A percentile compares a stretch with the other conserved stretches of the same genome.
These are phyloP conservation scores for Tetropium fuscum DNA, from an alignment of 2,888 invertebrate species.

Conservation along the genomic window DNA sequence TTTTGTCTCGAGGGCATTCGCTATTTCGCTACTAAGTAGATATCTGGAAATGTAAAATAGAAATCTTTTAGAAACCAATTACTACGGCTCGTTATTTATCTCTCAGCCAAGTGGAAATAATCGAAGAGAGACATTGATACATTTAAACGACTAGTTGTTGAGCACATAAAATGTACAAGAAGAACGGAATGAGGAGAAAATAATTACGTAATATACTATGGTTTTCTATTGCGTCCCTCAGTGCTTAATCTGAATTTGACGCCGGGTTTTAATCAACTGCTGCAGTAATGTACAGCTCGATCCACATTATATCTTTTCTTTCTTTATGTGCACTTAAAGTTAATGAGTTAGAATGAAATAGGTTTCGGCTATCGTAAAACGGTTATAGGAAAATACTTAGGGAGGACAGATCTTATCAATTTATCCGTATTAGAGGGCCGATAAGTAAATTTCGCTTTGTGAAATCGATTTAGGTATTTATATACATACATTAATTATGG, in stretches of 20 bases:
- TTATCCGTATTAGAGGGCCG: constrained; percentile 59
- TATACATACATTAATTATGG: constrained; percentile 29
- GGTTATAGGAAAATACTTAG: constrained; percentile 61
- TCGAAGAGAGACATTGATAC: constrained; percentile 11
- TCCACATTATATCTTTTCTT: constrained; percentile 49
- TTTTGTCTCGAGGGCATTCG: no score
- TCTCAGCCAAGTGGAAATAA: not conserved
- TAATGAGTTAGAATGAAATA: constrained; percentile 62
- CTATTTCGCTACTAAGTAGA: no score
- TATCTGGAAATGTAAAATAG: no score
- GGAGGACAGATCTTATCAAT: constrained; percentile 57
- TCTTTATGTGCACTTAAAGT: constrained; percentile 60
- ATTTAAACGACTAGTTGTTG: constrained; percentile 8
- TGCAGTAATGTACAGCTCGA: constrained; percentile 51
- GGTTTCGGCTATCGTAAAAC: constrained; percentile 58
- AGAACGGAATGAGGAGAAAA: constrained; percentile 4
- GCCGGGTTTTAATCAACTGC: constrained; percentile 54
- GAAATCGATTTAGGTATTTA: constrained; percentile 41
- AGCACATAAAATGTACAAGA: constrained; percentile 13
- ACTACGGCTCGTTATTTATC: constrained; percentile 9
- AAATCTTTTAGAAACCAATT: no score
- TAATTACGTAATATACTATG: constrained; percentile 15
- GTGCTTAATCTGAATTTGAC: constrained; percentile 54
- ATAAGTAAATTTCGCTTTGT: constrained; percentile 57
- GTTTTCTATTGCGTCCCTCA: constrained; percentile 14